Evolutionary conservation across 1,140 invertebrate genomes (phyloP).

Genomic region (Ceratina japonica): DNA sequence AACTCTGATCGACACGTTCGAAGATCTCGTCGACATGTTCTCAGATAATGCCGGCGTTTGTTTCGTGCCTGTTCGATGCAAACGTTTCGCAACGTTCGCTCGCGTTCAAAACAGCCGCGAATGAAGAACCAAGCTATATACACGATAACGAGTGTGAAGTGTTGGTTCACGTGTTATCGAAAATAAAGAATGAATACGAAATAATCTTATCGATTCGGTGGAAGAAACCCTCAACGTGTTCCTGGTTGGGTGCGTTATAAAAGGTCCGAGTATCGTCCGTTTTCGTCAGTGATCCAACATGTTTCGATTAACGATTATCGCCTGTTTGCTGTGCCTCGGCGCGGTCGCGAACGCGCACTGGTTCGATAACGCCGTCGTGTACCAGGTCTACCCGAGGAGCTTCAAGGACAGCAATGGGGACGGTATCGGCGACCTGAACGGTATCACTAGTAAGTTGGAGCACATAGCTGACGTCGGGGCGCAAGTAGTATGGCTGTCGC

Average conservation of each 20-base stretch:
- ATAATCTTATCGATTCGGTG: not conserved
- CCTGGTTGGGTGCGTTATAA: not conserved
- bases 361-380: slow-evolving; percentile 86
- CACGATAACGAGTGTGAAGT: too few relatives aligned
- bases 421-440: slow-evolving; percentile 87
- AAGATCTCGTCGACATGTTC: not conserved
- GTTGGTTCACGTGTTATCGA: not conserved
- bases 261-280: not conserved
- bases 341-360: slow-evolving; percentile 77
- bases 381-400: slow-evolving; percentile 86
- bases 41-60: not conserved
- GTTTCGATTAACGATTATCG: slow-evolving; percentile 76
- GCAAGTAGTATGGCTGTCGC: slow-evolving; percentile 84
- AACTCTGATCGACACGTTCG: not conserved
- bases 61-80: too few relatives aligned
- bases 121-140: too few relatives aligned
- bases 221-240: too few relatives aligned
- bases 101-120: too few relatives aligned
- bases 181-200: not conserved
- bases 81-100: too few relatives aligned
- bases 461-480: slow-evolving; percentile 82
- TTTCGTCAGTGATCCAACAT: not conserved
- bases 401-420: slow-evolving; percentile 87
- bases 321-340: not conserved
- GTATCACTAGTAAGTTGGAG: slow-evolving; percentile 61